A percentile compares a stretch with the other conserved stretches of the same genome.
Evolutionary conservation across 2,797 vertebrate genomes (phyloP).

Genomic region (Coilia nasus): DNA sequence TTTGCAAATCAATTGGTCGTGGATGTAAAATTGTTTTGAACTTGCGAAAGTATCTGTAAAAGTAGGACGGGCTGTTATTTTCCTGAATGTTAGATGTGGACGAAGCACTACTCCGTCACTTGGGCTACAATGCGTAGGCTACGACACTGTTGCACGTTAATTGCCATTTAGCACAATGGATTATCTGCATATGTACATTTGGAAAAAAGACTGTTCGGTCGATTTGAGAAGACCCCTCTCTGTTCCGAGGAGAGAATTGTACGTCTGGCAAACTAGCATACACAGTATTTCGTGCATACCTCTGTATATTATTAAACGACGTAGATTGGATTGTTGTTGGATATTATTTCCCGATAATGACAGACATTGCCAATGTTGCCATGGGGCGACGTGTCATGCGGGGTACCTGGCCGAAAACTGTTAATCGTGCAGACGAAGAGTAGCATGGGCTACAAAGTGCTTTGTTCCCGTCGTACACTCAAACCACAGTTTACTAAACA

Average conservation of each 20-base stretch:
- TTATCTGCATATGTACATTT: slow-evolving; percentile 21
- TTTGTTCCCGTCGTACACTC: slow-evolving; percentile 19
- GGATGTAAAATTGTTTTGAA: background rate
- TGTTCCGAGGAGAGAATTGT: background rate
- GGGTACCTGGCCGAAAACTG: slow-evolving; percentile 12
- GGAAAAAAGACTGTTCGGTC: slow-evolving; percentile 12
- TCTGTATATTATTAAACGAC: background rate
- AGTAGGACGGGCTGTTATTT: background rate
- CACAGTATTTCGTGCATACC: background rate
- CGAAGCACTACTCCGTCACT: slow-evolving; percentile 37
- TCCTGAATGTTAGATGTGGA: background rate
- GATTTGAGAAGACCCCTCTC: background rate
- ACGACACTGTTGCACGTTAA: slow-evolving; percentile 42
- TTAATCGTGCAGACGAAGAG: background rate
- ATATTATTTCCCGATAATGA: slow-evolving; percentile 6
- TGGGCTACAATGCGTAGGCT: slow-evolving; percentile 21
- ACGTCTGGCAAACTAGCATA: background rate
- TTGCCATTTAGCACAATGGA: slow-evolving; percentile 33
- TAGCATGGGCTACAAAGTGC: background rate
- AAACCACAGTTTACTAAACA: slow-evolving; percentile 24
- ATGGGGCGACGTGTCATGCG: slow-evolving; percentile 19
- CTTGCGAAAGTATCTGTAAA: background rate
- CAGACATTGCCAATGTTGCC: background rate
- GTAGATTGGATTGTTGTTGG: background rate
- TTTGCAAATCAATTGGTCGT: background rate